phyloP scores from a whole-genome alignment of 2,113 vertebrate genomes.

The Nanorana parkeri region DNA sequence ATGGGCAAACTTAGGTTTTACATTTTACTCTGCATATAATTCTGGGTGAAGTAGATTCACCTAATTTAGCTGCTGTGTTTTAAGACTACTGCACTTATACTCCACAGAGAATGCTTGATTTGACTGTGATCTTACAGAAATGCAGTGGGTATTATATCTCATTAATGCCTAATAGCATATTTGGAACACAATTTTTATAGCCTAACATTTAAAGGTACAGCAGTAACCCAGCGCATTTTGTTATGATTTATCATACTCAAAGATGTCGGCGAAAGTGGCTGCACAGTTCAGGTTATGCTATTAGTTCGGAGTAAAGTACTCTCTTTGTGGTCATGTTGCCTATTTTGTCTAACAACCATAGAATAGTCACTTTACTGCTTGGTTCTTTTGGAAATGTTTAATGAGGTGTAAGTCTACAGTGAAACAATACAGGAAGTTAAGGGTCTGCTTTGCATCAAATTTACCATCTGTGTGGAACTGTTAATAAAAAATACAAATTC shows the following conservation, averaged over 20 bases:
- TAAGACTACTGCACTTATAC: too few relatives aligned
- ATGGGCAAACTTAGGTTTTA: too few relatives aligned
- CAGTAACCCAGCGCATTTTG: slow-evolving; percentile 4
- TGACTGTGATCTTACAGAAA: too few relatives aligned
- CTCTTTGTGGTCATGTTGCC: not conserved
- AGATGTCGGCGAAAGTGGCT: not conserved
- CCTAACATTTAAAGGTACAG: slow-evolving; percentile 1
- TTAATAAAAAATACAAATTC: too few relatives aligned
- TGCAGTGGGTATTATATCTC: too few relatives aligned
- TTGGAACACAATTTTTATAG: not conserved
- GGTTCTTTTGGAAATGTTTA: slow-evolving; percentile 7
- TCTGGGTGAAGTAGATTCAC: too few relatives aligned
- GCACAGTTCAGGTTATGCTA: not conserved
- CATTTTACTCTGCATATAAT: too few relatives aligned
- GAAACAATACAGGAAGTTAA: not conserved
- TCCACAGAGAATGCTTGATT: too few relatives aligned
- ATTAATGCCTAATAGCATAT: too few relatives aligned
- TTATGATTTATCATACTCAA: not conserved
- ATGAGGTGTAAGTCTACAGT: not conserved
- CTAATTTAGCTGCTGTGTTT: too few relatives aligned
- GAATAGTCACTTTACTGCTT: not conserved
- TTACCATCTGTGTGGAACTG: too few relatives aligned
- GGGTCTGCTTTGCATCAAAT: not conserved
- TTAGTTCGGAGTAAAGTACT: not conserved
- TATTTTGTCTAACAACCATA: slow-evolving; percentile 1